Conservation (phyloP, 2,888 invertebrate species). For the Tipula confusa region DNA sequence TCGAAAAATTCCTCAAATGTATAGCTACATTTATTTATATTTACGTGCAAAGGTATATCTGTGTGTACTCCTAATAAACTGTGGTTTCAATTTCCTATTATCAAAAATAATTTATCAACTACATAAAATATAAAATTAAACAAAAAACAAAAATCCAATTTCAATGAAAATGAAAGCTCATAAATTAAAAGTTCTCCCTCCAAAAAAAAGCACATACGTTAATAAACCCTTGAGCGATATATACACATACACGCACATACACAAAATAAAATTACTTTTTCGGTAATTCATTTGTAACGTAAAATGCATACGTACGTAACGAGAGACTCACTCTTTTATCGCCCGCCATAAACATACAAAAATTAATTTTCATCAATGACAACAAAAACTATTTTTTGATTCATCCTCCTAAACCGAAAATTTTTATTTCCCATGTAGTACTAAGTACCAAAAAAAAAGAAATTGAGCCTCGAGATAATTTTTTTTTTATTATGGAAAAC, state of each 20-base stretch:
- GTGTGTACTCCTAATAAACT: not conserved
- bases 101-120: constrained; percentile 1
- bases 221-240: not conserved
- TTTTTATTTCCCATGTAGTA: not conserved
- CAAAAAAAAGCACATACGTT: not conserved
- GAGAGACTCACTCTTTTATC: not conserved
- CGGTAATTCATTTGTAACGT: not conserved
- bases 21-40: not conserved
- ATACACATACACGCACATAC: too few species aligned
- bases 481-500: not conserved
- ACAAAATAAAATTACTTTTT: not conserved
- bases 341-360: not conserved
- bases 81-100: constrained; percentile 3
- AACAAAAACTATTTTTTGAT: not conserved
- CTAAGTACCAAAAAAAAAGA: not conserved
- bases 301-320: not conserved
- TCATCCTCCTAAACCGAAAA: not conserved
- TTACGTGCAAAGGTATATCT: not conserved
- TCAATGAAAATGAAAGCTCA: constrained; percentile 3
- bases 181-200: not conserved
- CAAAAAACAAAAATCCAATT: not conserved
- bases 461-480: not conserved
- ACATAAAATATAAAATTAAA: not conserved
- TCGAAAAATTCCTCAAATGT: not conserved
- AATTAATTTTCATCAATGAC: not conserved